phyloP scores from a whole-genome alignment of 2,888 invertebrate genomes.

The Thereva unica region DNA sequence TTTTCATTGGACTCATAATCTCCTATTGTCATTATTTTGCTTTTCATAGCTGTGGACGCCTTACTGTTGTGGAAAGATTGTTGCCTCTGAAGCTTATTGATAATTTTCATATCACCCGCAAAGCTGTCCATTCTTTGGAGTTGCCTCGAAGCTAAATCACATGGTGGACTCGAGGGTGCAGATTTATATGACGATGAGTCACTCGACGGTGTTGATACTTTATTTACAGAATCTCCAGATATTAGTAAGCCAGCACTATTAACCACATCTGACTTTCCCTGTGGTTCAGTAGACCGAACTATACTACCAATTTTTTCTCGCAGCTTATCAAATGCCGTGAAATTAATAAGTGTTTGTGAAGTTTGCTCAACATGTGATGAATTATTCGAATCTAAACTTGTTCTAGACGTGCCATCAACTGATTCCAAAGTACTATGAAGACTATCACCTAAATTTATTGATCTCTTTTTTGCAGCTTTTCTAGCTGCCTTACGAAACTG shows the following conservation, averaged over 20 bases:
- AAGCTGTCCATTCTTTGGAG: constrained; percentile 73
- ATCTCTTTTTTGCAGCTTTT: constrained; percentile 62
- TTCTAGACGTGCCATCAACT: constrained; percentile 57
- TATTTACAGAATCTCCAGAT: constrained; percentile 53
- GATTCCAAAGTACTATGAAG: constrained; percentile 53
- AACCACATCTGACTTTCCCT: constrained; percentile 51
- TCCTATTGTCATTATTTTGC: constrained; percentile 51
- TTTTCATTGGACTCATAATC: constrained; percentile 37
- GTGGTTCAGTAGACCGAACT: constrained; percentile 60
- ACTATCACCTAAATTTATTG: constrained; percentile 55
- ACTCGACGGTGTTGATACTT: constrained; percentile 27
- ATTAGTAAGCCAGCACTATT: constrained; percentile 63
- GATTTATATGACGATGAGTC: constrained; percentile 47
- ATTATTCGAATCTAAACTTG: constrained; percentile 56
- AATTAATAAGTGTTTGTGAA: constrained; percentile 53
- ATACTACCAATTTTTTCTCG: constrained; percentile 67
- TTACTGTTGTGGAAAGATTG: constrained; percentile 45
- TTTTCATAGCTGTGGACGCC: constrained; percentile 8
- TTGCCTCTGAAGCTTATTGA: constrained; percentile 69
- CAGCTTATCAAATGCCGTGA: constrained; percentile 63
- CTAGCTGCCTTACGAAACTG: constrained; percentile 82
- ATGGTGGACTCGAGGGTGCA: constrained; percentile 64
- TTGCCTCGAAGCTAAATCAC: constrained; percentile 60
- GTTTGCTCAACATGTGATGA: constrained; percentile 46
- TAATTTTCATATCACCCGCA: constrained; percentile 77